A percentile compares a stretch with the other conserved stretches of the same genome.
Evolutionary conservation across 1,140 invertebrate species (phyloP).

Genomic region (Drosophila punjabiensis): DNA sequence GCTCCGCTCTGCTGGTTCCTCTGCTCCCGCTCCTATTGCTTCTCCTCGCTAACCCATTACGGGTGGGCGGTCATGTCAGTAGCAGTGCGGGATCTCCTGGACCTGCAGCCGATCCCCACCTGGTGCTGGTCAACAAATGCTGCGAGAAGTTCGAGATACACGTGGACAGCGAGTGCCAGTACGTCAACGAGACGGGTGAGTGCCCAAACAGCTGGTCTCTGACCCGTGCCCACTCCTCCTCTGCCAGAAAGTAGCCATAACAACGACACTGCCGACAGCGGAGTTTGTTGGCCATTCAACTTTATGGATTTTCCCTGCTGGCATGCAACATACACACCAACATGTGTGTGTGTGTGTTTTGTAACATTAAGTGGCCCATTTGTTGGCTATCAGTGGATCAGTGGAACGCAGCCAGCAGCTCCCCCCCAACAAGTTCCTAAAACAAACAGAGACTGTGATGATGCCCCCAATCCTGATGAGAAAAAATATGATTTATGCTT

Average conservation of each 20-base stretch:
- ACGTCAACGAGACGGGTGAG: constrained; percentile 86
- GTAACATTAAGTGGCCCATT: constrained; percentile 61
- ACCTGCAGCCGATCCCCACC: constrained; percentile 31
- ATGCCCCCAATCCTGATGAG: constrained; percentile 16
- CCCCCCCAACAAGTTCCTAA: constrained; percentile 29
- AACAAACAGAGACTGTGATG: constrained; percentile 37
- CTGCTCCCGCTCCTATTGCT: constrained; percentile 14
- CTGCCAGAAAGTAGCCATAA: constrained; percentile 26
- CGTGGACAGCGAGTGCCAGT: constrained; percentile 88
- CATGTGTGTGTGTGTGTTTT: constrained; percentile 16
- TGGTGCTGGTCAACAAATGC: constrained; percentile 89
- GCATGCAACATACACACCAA: constrained; percentile 39
- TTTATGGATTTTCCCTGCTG: constrained; percentile 75
- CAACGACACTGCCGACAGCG: constrained; percentile 13
- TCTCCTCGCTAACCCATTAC: constrained; percentile 4
- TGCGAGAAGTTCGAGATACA: constrained; percentile 90
- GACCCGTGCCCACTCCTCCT: background rate
- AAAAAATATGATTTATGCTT: constrained; percentile 48
- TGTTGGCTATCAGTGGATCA: constrained; percentile 56
- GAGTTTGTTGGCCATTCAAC: constrained; percentile 72
- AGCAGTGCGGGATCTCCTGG: constrained; percentile 25
- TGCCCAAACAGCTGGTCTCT: constrained; percentile 29
- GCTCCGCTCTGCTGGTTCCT: constrained; percentile 40
- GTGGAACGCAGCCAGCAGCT: constrained; percentile 31
- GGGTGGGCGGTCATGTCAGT: constrained; percentile 47